Conservation (phyloP, 2,888 invertebrate species). For the Dynastes tityus region DNA sequence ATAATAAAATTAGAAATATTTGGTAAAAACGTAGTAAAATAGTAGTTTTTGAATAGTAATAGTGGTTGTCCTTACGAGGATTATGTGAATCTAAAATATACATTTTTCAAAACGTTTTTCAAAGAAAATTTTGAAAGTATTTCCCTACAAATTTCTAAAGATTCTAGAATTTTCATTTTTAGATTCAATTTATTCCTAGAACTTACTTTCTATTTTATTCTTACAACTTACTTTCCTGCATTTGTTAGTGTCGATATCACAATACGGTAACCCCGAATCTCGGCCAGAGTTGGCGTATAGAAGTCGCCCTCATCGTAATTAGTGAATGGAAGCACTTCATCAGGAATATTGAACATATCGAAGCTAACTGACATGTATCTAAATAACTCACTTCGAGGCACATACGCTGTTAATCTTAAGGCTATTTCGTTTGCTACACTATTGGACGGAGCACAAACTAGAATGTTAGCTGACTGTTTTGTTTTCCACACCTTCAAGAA, state of each 20-base stretch:
- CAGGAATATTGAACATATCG: conserved; percentile 64
- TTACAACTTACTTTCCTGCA: conserved; percentile 68
- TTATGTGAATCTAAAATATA: too few species aligned
- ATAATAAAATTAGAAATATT: too few species aligned
- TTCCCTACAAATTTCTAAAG: too few species aligned
- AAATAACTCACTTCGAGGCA: conserved; percentile 65
- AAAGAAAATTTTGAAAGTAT: too few species aligned
- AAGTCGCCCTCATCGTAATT: conserved; percentile 69
- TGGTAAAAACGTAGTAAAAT: too few species aligned
- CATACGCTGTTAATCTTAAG: conserved; percentile 66
- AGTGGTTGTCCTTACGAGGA: too few species aligned
- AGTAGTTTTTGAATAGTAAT: too few species aligned
- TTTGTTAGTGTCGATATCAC: conserved; percentile 77
- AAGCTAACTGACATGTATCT: conserved; percentile 69
- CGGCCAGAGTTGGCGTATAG: conserved; percentile 71
- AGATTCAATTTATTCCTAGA: too few species aligned
- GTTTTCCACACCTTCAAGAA: conserved; percentile 61
- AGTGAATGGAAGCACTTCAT: conserved; percentile 66
- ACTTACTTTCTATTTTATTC: neutral
- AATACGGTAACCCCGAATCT: conserved; percentile 73
- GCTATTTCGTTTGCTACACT: conserved; percentile 80
- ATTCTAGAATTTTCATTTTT: too few species aligned
- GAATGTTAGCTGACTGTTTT: conserved; percentile 69
- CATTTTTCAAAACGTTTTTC: too few species aligned
- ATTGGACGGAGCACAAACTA: conserved; percentile 80